Evolutionary conservation across 2,113 vertebrate species (phyloP).

Genomic region (Periophthalmodon schlosseri): DNA sequence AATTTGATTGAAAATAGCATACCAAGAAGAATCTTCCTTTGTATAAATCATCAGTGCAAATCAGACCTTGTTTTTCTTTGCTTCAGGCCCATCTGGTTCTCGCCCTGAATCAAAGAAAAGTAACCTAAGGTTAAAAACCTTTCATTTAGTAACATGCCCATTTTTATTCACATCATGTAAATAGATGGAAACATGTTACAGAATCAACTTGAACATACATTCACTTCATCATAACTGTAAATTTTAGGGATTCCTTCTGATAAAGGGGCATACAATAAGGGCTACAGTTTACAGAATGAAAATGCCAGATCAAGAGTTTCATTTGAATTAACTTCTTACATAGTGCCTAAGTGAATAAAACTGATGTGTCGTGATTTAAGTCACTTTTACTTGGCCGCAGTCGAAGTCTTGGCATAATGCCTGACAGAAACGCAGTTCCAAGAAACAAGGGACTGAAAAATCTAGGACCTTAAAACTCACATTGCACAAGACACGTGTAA

Average conservation of each 20-base stretch:
- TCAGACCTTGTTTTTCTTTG: constrained; percentile 34
- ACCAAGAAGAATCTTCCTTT: constrained; percentile 44
- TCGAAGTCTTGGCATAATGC: neutral
- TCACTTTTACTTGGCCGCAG: neutral
- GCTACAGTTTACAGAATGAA: neutral
- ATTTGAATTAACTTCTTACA: neutral
- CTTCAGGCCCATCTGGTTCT: constrained; percentile 45
- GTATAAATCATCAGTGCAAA: constrained; percentile 53
- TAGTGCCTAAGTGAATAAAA: neutral
- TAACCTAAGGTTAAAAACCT: neutral
- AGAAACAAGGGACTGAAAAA: neutral
- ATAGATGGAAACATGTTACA: neutral
- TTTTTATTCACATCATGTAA: too few species aligned
- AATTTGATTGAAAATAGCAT: neutral
- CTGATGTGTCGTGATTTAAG: neutral
- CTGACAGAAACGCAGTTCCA: neutral
- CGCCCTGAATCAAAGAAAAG: constrained; percentile 4
- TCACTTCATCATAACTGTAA: too few species aligned
- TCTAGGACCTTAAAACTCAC: neutral
- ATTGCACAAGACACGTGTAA: constrained; percentile 41
- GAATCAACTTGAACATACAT: neutral
- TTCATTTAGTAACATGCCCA: neutral
- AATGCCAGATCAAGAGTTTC: neutral
- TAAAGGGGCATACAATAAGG: too few species aligned
- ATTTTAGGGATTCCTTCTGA: too few species aligned